Evolutionary conservation across 2,888 invertebrate genomes (phyloP).

Genomic region (Caradrina kadenii): DNA sequence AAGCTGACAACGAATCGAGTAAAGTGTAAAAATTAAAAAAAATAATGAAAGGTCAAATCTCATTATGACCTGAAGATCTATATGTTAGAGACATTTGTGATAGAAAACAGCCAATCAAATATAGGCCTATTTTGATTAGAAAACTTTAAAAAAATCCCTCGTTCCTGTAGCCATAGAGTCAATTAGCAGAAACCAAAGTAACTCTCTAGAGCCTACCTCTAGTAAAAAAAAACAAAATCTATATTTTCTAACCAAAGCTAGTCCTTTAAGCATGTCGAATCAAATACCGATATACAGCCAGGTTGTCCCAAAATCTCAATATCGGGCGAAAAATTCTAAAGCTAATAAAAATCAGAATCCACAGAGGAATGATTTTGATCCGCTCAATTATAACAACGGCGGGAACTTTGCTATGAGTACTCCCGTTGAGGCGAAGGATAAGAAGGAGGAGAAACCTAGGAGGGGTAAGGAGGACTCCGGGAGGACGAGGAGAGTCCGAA

Average conservation of each 20-base stretch:
- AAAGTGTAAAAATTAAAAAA: slow-evolving; percentile 31
- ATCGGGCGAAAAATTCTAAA: slow-evolving; percentile 74
- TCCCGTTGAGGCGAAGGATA: slow-evolving; percentile 70
- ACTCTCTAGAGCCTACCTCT: slow-evolving; percentile 58
- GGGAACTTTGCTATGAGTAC: slow-evolving; percentile 82
- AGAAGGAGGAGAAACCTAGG: slow-evolving; percentile 76
- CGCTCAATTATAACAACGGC: slow-evolving; percentile 91
- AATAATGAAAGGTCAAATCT: slow-evolving; percentile 27
- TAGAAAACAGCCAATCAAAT: slow-evolving; percentile 64
- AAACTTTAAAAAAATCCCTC: slow-evolving; percentile 62
- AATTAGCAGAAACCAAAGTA: slow-evolving; percentile 85
- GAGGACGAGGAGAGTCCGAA: slow-evolving; percentile 73
- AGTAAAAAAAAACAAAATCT: slow-evolving; percentile 53
- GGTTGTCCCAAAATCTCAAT: slow-evolving; percentile 86
- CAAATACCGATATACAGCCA: slow-evolving; percentile 89
- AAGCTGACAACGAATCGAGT: slow-evolving; percentile 30
- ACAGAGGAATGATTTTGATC: slow-evolving; percentile 90
- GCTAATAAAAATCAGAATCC: slow-evolving; percentile 68
- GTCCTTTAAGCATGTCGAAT: slow-evolving; percentile 84
- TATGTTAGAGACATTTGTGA: slow-evolving; percentile 73
- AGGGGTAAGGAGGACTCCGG: slow-evolving; percentile 74
- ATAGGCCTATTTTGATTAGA: slow-evolving; percentile 71
- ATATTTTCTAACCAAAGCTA: slow-evolving; percentile 85
- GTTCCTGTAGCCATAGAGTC: slow-evolving; percentile 86
- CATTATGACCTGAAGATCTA: slow-evolving; percentile 57